Evolutionary conservation across 2,888 invertebrate genomes (phyloP).

Genomic region (Drosophila flavopinicola): DNA sequence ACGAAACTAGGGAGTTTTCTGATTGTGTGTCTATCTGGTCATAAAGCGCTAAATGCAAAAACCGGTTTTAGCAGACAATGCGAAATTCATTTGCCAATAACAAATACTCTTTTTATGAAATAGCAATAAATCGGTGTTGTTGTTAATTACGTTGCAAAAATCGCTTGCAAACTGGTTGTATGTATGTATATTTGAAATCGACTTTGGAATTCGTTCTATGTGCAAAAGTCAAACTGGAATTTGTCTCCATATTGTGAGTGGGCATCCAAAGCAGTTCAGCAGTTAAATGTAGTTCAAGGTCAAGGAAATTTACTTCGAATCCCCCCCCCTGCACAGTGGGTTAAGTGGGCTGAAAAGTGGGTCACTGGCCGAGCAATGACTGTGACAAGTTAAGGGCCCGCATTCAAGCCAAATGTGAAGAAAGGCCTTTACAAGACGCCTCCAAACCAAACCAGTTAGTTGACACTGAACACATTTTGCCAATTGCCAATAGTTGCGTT

Average conservation of each 20-base stretch:
- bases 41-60: conserved; percentile 6
- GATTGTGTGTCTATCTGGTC: conserved; percentile 1
- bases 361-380: conserved; percentile 37
- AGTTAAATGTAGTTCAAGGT: conserved; percentile 72
- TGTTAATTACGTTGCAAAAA: conserved; percentile 52
- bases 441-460: conserved; percentile 24
- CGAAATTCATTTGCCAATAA: conserved; percentile 38
- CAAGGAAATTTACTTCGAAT: conserved; percentile 57
- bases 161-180: conserved; percentile 55
- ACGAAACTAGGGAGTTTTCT: neutral
- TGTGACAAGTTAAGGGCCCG: conserved; percentile 7
- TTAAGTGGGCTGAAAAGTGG: conserved; percentile 41
- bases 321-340: conserved; percentile 1
- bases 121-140: conserved; percentile 32
- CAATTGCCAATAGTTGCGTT: conserved; percentile 15
- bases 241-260: conserved; percentile 25
- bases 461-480: conserved; percentile 29
- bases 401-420: conserved; percentile 32
- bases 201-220: conserved; percentile 67
- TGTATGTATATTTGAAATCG: conserved; percentile 10
- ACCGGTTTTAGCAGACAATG: conserved; percentile 42
- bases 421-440: conserved; percentile 36
- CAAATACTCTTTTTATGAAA: conserved; percentile 38
- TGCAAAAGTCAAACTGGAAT: conserved; percentile 48
- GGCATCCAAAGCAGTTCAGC: conserved; percentile 20